Conservation (phyloP, 2,888 invertebrate genomes). For the Plebejus anna region DNA sequence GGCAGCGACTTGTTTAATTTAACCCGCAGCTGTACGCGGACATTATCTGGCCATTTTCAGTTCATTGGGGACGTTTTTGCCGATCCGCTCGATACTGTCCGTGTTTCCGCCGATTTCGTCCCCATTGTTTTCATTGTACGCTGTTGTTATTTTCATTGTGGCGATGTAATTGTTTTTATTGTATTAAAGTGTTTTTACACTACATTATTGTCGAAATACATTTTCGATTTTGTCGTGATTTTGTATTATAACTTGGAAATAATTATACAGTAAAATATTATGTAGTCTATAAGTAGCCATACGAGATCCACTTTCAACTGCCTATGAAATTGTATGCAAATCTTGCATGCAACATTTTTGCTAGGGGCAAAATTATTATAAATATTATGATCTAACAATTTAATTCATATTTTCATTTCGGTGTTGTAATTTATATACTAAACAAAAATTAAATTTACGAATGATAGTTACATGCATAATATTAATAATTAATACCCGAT, state of each 20-base stretch:
- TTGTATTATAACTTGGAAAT: too few relatives aligned
- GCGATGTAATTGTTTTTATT: constrained; percentile 11
- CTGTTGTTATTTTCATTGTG: neutral
- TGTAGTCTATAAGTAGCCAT: too few relatives aligned
- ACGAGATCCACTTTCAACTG: too few relatives aligned
- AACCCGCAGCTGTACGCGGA: constrained; percentile 18
- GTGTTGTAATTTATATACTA: neutral
- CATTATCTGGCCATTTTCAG: constrained; percentile 30
- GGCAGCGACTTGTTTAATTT: neutral
- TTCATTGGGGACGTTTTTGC: constrained; percentile 20
- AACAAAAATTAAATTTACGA: neutral
- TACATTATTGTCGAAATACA: neutral
- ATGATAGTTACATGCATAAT: neutral
- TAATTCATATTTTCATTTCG: neutral
- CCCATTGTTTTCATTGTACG: neutral
- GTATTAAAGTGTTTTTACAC: neutral
- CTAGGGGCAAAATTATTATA: too few relatives aligned
- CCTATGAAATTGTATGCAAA: too few relatives aligned
- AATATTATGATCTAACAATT: neutral
- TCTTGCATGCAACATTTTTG: too few relatives aligned
- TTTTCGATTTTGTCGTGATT: too few relatives aligned
- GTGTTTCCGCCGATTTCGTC: neutral
- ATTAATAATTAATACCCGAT: neutral
- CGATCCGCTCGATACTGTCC: constrained; percentile 3
- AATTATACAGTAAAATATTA: too few relatives aligned